Evolutionary conservation across 2,113 vertebrate genomes (phyloP).

Genomic region (Tachycineta bicolor): DNA sequence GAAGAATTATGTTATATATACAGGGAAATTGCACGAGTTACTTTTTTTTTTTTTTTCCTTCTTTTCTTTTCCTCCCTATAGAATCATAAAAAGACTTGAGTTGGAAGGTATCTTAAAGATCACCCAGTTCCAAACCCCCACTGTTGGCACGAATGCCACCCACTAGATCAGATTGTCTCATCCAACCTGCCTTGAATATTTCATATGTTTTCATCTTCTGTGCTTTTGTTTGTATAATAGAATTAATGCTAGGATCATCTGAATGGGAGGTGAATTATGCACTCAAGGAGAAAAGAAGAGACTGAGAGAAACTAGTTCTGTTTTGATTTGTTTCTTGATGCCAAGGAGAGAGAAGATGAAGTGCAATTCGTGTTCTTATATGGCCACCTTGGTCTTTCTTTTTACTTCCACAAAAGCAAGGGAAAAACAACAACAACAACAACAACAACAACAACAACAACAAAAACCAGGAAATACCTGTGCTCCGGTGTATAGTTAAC

Average conservation of each 20-base stretch:
- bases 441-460: background rate
- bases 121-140: background rate
- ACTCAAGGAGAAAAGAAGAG: background rate
- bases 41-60: too few species aligned
- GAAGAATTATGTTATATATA: background rate
- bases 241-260: background rate
- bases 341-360: background rate
- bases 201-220: background rate
- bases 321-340: background rate
- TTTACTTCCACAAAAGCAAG: background rate
- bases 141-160: fast-evolving
- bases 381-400: background rate
- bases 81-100: background rate
- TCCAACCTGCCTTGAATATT: background rate
- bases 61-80: fast-evolving
- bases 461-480: background rate
- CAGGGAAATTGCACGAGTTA: background rate
- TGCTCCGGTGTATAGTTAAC: background rate
- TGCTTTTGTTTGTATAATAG: background rate
- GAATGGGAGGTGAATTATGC: background rate
- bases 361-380: background rate
- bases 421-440: background rate
- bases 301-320: background rate
- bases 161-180: background rate
- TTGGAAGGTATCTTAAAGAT: background rate